These are phyloP conservation scores for Ibycter americanus DNA, from an alignment of 2,797 vertebrate species.

Conservation along the genomic window DNA sequence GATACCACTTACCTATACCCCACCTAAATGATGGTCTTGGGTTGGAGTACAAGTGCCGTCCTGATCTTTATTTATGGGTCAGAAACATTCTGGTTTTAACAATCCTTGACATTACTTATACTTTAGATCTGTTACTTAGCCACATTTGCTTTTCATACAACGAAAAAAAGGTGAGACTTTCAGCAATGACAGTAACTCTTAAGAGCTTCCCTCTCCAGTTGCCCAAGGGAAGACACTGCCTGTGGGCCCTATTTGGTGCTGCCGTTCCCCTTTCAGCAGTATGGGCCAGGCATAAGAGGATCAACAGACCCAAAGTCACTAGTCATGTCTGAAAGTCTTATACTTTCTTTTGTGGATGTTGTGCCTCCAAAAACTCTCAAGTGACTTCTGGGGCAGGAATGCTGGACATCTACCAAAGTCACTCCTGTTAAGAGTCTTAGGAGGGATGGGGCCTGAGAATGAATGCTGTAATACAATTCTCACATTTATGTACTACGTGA, in stretches of 20 bases:
- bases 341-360: not conserved
- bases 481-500: not conserved
- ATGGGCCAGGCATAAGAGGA: not conserved
- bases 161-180: not conserved
- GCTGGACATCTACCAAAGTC: not conserved
- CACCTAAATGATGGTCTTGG: not conserved
- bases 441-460: not conserved
- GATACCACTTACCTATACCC: not conserved
- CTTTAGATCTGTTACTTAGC: not conserved
- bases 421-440: not conserved
- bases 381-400: not conserved
- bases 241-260: not conserved
- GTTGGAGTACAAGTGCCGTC: not conserved
- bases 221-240: not conserved
- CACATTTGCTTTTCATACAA: not conserved
- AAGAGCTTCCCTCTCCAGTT: not conserved
- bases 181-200: not conserved
- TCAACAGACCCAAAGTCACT: not conserved
- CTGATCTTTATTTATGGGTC: not conserved
- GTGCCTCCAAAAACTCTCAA: not conserved
- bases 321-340: not conserved
- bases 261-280: not conserved
- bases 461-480: not conserved
- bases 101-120: not conserved
- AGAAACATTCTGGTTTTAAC: not conserved